Base-by-base conservation (phyloP, 64 coral and sea anemone genomes). In the Montipora capricornis region DNA sequence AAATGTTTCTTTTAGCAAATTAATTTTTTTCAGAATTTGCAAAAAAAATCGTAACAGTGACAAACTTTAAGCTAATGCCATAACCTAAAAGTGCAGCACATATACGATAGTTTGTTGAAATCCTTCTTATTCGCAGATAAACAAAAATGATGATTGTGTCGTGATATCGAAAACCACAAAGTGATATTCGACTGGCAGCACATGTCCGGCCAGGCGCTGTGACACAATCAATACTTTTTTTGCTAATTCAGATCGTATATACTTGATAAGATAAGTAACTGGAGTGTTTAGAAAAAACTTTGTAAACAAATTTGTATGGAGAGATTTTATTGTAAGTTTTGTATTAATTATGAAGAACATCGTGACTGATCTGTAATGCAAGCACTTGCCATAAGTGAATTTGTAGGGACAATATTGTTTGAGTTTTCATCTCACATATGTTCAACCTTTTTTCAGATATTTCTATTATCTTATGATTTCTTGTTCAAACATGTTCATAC, bases 91-190 rank as follows among this genome's bases (percentile, higher is more conserved):
- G 11, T 68, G 60, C 4, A 68, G 13, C 44, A 48, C 1, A 68
- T 6, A 68, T 68, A 64, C 26, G 1, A 14, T 15, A 29, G 80
- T 29, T 68, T 71, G 45, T 68, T 70, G 37, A 37, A 37, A 37
- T 47, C 29, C 44, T 47, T 53, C 59, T 84, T 68, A 67, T 68
- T 84, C 19, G 44, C 19, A 84, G 81, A 68, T 68, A 80, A 79
- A 20, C 19, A 51, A 64, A 15, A 64, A 4, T 55, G 10, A 10
- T 55, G 52, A 64, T 29, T 77, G 15, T 78, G 76, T 44, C 22
- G 29, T 66, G 55, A 64, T 64, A 68, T 44, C 15, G 5, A 0
- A 12, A 86, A 49, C 67, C 45, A 68, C 67, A 49, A 50, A 6
- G 48, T 5, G 19, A 86, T 86, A 46, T 84, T 68, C 2, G 81